These are phyloP conservation scores for Pseudocheirus occidentalis DNA, from an alignment of 2,797 vertebrate genomes.

Conservation along the genomic window DNA sequence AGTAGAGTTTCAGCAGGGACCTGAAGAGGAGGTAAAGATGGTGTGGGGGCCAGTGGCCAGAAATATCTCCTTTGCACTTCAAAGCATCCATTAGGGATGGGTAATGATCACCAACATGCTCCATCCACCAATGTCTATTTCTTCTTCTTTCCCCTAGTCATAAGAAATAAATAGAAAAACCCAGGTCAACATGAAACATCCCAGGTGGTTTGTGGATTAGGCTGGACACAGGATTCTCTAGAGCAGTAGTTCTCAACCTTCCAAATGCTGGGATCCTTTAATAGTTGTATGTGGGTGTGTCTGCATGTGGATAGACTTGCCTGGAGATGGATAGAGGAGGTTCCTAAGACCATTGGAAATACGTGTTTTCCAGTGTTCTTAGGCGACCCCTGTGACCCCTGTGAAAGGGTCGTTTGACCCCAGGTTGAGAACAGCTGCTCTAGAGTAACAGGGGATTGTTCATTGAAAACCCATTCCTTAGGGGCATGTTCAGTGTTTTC, in stretches of 20 bases:
- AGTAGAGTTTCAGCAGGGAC: accelerated
- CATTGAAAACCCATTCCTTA: background rate
- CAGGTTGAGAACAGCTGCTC: too few species aligned
- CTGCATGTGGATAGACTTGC: too few species aligned
- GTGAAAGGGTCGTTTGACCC: too few species aligned
- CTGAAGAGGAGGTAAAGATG: background rate
- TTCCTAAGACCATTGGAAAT: too few species aligned
- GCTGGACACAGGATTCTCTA: background rate
- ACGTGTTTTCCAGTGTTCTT: too few species aligned
- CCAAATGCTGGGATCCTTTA: too few species aligned
- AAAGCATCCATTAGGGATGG: background rate
- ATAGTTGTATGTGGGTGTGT: too few species aligned
- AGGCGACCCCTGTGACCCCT: too few species aligned
- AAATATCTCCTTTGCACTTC: background rate
- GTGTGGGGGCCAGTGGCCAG: background rate
- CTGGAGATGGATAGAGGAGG: too few species aligned
- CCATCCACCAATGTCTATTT: background rate
- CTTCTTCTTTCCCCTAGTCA: background rate
- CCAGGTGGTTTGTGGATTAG: background rate
- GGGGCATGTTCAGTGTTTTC: background rate
- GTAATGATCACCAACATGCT: background rate
- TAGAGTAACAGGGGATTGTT: background rate
- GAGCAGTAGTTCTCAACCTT: background rate
- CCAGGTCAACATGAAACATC: background rate
- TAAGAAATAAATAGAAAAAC: background rate